Percentiles rank a stretch among this genome's conserved stretches.
These are phyloP conservation scores for Hylaeus volcanicus DNA, from an alignment of 1,140 invertebrate species.

Conservation along the genomic window DNA sequence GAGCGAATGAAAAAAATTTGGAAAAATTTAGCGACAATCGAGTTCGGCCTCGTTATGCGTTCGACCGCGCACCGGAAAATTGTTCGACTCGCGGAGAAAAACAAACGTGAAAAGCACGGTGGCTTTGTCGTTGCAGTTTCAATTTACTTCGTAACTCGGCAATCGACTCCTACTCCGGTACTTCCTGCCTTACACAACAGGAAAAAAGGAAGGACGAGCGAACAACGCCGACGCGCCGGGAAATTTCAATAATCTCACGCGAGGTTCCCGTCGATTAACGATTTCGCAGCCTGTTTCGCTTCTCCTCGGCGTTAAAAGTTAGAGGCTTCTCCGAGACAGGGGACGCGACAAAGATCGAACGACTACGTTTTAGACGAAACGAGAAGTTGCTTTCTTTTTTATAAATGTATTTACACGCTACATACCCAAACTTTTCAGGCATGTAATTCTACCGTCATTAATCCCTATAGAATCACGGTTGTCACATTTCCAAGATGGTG, in stretches of 20 bases:
- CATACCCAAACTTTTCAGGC: too few relatives aligned
- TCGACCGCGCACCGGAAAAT: not conserved
- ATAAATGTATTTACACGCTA: too few relatives aligned
- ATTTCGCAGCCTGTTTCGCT: too few relatives aligned
- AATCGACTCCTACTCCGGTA: not conserved
- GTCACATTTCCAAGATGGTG: too few relatives aligned
- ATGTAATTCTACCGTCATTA: too few relatives aligned
- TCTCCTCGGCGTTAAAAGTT: too few relatives aligned
- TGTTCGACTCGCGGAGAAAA: not conserved
- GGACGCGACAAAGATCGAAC: too few relatives aligned
- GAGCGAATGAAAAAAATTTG: constrained; percentile 5
- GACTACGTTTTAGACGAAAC: too few relatives aligned
- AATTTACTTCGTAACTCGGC: constrained; percentile 28
- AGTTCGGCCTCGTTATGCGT: not conserved
- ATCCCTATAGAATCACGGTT: too few relatives aligned
- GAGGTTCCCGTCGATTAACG: not conserved
- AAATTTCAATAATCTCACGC: constrained; percentile 12
- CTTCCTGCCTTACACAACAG: not conserved
- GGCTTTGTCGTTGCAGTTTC: constrained; percentile 33
- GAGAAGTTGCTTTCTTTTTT: too few relatives aligned
- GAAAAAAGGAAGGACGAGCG: not conserved
- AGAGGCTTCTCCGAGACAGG: too few relatives aligned
- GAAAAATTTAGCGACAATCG: constrained; percentile 22
- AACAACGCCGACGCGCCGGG: not conserved
- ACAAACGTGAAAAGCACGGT: not conserved